These are phyloP conservation scores for Tapera naevia DNA, from an alignment of 2,797 vertebrate genomes.

Conservation along the genomic window DNA sequence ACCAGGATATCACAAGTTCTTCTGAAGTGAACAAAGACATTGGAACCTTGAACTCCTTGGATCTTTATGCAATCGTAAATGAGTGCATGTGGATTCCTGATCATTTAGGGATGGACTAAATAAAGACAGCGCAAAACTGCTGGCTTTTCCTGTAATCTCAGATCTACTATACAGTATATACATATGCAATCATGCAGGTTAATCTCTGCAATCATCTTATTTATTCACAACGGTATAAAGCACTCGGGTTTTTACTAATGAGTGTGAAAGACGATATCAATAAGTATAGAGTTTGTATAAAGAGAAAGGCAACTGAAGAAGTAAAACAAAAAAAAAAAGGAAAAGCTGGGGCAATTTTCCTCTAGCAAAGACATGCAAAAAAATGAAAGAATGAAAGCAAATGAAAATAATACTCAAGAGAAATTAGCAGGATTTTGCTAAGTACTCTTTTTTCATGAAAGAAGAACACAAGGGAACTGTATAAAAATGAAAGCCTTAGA, in stretches of 20 bases:
- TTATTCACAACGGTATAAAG: background rate
- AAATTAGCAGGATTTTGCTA: background rate
- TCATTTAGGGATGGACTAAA: background rate
- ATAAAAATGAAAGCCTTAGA: background rate
- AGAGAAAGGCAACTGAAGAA: background rate
- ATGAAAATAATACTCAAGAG: background rate
- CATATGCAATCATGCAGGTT: background rate
- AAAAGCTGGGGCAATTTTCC: background rate
- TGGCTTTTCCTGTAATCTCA: background rate
- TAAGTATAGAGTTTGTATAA: background rate
- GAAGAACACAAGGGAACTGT: background rate
- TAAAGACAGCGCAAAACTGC: background rate
- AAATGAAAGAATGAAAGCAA: background rate
- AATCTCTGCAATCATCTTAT: background rate
- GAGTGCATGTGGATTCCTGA: background rate
- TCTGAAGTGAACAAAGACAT: background rate
- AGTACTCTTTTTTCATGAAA: background rate
- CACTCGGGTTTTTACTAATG: background rate
- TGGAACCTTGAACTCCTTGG: background rate
- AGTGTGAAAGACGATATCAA: background rate
- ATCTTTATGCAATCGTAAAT: background rate
- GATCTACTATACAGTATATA: background rate
- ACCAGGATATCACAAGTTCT: background rate
- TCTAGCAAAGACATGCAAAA: background rate
- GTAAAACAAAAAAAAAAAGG: background rate